Evolutionary conservation across 2,797 vertebrate species (phyloP).

Genomic region (Lacerta agilis): DNA sequence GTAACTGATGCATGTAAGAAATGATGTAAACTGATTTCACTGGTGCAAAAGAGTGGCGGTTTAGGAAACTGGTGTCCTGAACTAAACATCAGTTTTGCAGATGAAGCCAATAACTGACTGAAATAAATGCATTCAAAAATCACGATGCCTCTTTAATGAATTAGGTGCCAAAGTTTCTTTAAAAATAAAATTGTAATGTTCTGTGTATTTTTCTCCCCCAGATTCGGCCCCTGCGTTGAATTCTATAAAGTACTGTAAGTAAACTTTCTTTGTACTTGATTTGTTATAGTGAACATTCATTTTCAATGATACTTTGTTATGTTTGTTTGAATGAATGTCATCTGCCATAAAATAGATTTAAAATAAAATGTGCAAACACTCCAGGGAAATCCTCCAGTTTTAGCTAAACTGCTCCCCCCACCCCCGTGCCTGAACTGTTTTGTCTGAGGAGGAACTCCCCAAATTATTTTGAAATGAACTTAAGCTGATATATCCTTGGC

Average conservation of each 20-base stretch:
- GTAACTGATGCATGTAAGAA: background rate
- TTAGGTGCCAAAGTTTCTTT: constrained; percentile 36
- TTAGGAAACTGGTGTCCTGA: background rate
- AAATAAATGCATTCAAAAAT: background rate
- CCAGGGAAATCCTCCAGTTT: background rate
- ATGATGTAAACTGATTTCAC: background rate
- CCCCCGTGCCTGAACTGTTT: background rate
- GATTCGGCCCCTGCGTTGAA: background rate
- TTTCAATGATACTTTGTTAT: constrained; percentile 19
- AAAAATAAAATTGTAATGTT: background rate
- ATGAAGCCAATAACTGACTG: background rate
- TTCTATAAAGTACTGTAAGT: constrained; percentile 41
- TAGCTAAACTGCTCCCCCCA: background rate
- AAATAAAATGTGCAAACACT: background rate
- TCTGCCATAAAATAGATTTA: background rate
- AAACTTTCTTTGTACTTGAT: constrained; percentile 23
- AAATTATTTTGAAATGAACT: background rate
- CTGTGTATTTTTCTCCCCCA: constrained; percentile 26
- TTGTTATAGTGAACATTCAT: constrained; percentile 48
- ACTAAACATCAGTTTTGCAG: background rate
- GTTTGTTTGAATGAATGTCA: constrained; percentile 40
- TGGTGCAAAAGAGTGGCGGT: background rate
- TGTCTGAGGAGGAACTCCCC: background rate
- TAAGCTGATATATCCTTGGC: background rate
- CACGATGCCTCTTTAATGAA: background rate